These are phyloP conservation scores for Cichladusa arquata DNA, from an alignment of 2,113 vertebrate genomes.

Conservation along the genomic window DNA sequence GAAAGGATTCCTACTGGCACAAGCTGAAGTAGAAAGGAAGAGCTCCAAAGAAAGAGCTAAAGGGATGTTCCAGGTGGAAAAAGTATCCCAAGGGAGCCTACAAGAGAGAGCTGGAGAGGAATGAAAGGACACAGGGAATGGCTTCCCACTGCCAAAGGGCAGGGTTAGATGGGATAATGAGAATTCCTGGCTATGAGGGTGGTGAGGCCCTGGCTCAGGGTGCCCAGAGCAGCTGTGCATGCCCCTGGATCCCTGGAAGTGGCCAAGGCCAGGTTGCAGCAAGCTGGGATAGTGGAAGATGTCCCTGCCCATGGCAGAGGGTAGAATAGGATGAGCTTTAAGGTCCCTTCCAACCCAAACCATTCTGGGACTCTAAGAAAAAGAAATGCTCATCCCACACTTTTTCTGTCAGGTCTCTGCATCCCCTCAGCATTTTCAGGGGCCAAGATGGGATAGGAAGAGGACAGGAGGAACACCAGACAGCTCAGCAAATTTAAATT, in stretches of 20 bases:
- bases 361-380: neutral
- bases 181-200: fast-evolving
- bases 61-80: neutral
- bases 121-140: neutral
- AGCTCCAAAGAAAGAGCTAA: neutral
- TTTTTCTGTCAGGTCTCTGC: neutral
- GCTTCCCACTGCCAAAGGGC: neutral
- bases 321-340: neutral
- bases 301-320: neutral
- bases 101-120: neutral
- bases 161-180: fast-evolving
- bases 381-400: neutral
- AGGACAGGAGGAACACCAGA: neutral
- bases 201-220: neutral
- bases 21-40: neutral
- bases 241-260: neutral
- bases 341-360: neutral
- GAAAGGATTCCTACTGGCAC: neutral
- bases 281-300: fast-evolving
- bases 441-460: neutral
- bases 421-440: neutral
- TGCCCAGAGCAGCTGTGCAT: neutral
- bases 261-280: neutral
- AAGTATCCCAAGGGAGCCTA: neutral
- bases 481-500: neutral